A percentile compares a stretch with the other conserved stretches of the same genome.
Conservation (phyloP, 2,797 vertebrate genomes). For the Falco rusticolus region DNA sequence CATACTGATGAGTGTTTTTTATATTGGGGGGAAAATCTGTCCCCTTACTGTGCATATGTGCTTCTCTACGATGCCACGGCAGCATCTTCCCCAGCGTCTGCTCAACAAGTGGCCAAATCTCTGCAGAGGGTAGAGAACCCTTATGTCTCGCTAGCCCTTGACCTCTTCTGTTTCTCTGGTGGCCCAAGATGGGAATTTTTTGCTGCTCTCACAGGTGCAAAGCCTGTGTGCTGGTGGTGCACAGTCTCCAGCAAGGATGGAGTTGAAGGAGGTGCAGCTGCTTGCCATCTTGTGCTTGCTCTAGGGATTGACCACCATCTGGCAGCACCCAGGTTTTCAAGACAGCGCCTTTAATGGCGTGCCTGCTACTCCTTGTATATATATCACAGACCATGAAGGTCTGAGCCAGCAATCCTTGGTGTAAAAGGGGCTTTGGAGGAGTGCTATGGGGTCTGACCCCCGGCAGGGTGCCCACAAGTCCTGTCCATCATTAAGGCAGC, state of each 20-base stretch:
- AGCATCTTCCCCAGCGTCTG: not conserved
- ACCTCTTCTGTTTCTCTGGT: not conserved
- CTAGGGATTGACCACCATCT: not conserved
- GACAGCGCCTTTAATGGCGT: accelerated
- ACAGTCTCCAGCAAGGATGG: not conserved
- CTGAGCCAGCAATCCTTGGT: not conserved
- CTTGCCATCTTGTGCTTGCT: not conserved
- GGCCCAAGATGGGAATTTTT: not conserved
- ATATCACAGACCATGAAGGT: not conserved
- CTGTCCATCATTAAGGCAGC: not conserved
- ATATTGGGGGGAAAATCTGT: not conserved
- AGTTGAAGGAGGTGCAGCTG: not conserved
- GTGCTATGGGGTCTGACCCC: too few species aligned
- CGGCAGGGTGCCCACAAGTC: not conserved
- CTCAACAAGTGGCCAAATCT: not conserved
- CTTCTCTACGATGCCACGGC: accelerated
- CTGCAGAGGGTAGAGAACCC: not conserved
- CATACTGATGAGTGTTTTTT: not conserved
- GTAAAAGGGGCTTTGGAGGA: not conserved
- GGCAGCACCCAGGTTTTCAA: not conserved
- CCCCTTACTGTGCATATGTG: not conserved
- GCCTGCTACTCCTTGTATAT: accelerated
- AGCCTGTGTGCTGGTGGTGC: not conserved
- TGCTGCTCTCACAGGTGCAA: accelerated
- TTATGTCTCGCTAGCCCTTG: accelerated